A percentile compares a stretch with the other conserved stretches of the same genome.
Conservation (phyloP, 2,797 vertebrate genomes). For the Cottoperca gobio region DNA sequence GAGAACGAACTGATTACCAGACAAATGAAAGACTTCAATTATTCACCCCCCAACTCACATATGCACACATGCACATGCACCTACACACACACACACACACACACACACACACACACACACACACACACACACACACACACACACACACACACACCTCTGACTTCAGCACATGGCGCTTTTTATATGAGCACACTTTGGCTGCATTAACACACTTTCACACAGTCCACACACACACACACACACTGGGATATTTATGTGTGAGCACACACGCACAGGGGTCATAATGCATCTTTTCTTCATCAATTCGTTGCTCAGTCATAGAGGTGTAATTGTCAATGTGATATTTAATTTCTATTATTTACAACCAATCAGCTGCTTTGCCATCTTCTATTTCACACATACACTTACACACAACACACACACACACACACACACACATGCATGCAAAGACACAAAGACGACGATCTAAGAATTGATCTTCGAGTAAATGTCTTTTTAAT, state of each 20-base stretch:
- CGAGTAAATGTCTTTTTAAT: conserved; percentile 67
- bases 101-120: conserved; percentile 31
- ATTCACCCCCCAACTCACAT: conserved; percentile 84
- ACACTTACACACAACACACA: not conserved
- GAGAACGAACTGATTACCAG: conserved; percentile 99
- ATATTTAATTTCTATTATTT: conserved; percentile 82
- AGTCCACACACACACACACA: conserved; percentile 60
- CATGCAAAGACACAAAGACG: conserved; percentile 31
- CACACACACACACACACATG: not conserved
- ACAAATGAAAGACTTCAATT: conserved; percentile 99
- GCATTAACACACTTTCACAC: conserved; percentile 32
- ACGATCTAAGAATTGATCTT: conserved; percentile 44
- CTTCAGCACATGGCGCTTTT: conserved; percentile 51
- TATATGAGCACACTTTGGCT: conserved; percentile 45
- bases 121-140: conserved; percentile 48
- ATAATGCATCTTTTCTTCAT: conserved; percentile 58
- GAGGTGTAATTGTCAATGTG: conserved; percentile 65
- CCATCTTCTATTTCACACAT: conserved; percentile 50
- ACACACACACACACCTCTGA: conserved; percentile 41
- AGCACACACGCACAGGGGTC: conserved; percentile 48
- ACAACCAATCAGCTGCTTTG: conserved; percentile 74
- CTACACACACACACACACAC: conserved; percentile 47
- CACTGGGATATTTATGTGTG: not conserved
- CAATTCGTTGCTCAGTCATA: conserved; percentile 42
- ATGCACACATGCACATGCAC: conserved; percentile 63